A percentile compares a stretch with the other conserved stretches of the same genome.
Evolutionary conservation across 2,888 invertebrate species (phyloP).

Genomic region (Cataglyphis altisquamis): DNA sequence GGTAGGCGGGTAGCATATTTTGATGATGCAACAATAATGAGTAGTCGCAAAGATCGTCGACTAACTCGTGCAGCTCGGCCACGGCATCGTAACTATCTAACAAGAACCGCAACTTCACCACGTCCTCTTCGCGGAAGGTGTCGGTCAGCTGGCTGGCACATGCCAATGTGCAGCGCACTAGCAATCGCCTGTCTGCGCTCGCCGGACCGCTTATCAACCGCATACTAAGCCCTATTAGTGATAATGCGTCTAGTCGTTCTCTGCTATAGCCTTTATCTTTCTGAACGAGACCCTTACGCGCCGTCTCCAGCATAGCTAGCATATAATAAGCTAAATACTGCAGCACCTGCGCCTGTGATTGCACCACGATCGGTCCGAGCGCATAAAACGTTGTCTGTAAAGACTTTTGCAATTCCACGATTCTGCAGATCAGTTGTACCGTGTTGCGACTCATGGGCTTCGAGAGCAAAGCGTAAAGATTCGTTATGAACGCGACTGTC

Average conservation of each 20-base stretch:
- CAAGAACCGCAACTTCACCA: slow-evolving; percentile 88
- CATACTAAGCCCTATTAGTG: slow-evolving; percentile 81
- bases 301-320: slow-evolving; percentile 89
- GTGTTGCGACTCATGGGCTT: slow-evolving; percentile 93
- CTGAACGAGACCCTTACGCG: slow-evolving; percentile 87
- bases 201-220: slow-evolving; percentile 86
- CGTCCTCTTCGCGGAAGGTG: slow-evolving; percentile 83
- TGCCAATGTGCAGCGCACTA: slow-evolving; percentile 90
- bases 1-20: slow-evolving; percentile 83
- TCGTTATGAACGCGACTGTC: slow-evolving; percentile 89
- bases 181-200: slow-evolving; percentile 89
- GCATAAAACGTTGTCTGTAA: slow-evolving; percentile 91
- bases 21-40: slow-evolving; percentile 83
- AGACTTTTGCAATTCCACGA: slow-evolving; percentile 93
- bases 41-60: slow-evolving; percentile 81
- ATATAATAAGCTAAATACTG: slow-evolving; percentile 94
- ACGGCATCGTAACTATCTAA: slow-evolving; percentile 82
- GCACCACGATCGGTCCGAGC: slow-evolving; percentile 90
- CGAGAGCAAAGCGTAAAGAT: slow-evolving; percentile 90
- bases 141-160: slow-evolving; percentile 87
- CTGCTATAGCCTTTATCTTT: slow-evolving; percentile 81
- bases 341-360: slow-evolving; percentile 91
- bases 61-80: slow-evolving; percentile 78
- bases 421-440: slow-evolving; percentile 92
- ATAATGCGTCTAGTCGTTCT: slow-evolving; percentile 82